Evolutionary conservation across 2,797 vertebrate genomes (phyloP), one percentile per base, ranked within the genome.

Genomic region (Anguilla megastoma): DNA sequence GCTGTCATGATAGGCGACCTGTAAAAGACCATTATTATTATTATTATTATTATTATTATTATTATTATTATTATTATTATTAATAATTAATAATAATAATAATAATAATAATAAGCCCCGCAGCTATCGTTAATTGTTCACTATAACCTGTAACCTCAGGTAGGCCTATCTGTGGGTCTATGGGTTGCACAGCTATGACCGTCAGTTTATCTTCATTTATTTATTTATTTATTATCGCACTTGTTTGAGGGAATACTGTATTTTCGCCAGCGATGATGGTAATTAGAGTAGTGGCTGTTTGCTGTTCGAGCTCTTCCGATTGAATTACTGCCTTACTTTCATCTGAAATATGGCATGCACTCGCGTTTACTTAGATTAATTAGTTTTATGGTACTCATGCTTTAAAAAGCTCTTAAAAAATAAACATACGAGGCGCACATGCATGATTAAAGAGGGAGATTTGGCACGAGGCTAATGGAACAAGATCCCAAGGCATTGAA

Each of bases 271-370:
- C 33, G 36, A 41, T 18, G 60, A 60, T 69, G 60, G 84, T 60
- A 36, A 48, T 86, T 36, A 6, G 33, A 85, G 24, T 69, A 36
- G 10, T 48, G 9, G 56, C 33, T 45, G 85, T 63, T 69, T 36
- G 18, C 24, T 12, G 58, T 1, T 45, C 18, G 41, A 86, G 12
- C 52, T 86, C 36, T 41, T 66, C 56, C 24, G 60, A 86, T 86
- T 63, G 60, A 69, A 86, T 69, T 86, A 86, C 21, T 60, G 58
- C 14, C 60, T 86, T 9, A 41, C 36, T 86, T 86, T 86, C 14
- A 10, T 66, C 48, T 66, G 33, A 66, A 86, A 63, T 45, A 66
- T n/a, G 16, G 60, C 12, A 63, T 63, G 56, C 33, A 41, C 12
- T 63, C 18, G 33, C 36, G 33, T 8, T 24, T 24, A 48, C 85